A percentile compares a stretch with the other conserved stretches of the same genome.
phyloP scores from a whole-genome alignment of 2,888 invertebrate species.

The Dugesia japonica region DNA sequence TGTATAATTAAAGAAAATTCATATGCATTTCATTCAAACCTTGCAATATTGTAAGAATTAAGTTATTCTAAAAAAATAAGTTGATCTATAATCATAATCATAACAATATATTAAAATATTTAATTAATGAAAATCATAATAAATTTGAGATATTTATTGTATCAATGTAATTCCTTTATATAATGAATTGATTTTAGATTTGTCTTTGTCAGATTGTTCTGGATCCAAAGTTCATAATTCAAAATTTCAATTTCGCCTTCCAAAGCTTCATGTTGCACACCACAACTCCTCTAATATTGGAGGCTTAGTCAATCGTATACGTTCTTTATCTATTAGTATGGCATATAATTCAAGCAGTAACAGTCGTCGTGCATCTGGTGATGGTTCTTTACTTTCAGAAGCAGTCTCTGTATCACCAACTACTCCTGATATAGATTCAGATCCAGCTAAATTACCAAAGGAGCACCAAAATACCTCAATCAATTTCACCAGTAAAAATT shows the following conservation, averaged over 20 bases:
- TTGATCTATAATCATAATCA: too few species aligned
- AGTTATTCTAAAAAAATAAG: too few species aligned
- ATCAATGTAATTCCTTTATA: neutral
- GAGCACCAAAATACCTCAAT: neutral
- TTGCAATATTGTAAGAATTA: too few species aligned
- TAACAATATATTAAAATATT: too few species aligned
- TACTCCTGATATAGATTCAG: neutral
- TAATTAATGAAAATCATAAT: too few species aligned
- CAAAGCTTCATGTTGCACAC: neutral
- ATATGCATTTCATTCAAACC: too few species aligned
- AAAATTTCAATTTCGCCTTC: neutral
- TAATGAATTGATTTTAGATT: neutral
- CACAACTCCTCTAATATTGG: neutral
- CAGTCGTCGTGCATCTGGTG: neutral
- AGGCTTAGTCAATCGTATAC: neutral
- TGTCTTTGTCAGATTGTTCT: neutral
- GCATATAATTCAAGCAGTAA: neutral
- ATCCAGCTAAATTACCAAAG: conserved; percentile 22
- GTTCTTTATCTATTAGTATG: neutral
- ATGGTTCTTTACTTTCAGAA: neutral
- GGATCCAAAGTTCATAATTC: neutral
- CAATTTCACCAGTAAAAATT: neutral
- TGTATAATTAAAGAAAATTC: too few species aligned
- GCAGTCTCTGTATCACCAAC: neutral
- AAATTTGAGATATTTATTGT: too few species aligned